A percentile compares a stretch with the other conserved stretches of the same genome.
Conservation (phyloP, 2,113 vertebrate genomes). For the Psilopogon haemacephalus region DNA sequence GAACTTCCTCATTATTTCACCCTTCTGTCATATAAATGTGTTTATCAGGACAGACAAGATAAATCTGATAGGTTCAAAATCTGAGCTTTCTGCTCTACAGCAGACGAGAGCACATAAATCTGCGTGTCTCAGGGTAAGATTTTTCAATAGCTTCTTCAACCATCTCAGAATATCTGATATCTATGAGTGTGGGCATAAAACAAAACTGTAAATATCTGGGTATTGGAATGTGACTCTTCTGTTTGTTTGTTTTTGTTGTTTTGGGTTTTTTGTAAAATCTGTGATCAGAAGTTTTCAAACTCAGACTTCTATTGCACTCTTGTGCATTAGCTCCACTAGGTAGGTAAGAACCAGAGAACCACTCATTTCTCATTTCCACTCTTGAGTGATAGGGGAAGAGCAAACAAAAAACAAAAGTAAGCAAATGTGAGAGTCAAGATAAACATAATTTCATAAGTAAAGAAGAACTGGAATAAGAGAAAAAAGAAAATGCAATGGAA, state of each 20-base stretch:
- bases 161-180: background rate
- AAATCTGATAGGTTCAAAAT: background rate
- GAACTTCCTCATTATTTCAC: background rate
- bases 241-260: background rate
- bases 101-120: background rate
- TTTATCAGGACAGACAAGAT: background rate
- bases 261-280: background rate
- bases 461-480: background rate
- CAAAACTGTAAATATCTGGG: background rate
- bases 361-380: accelerated
- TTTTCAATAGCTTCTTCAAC: background rate
- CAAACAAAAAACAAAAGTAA: background rate
- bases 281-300: background rate
- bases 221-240: background rate
- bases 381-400: background rate
- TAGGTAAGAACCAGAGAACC: background rate
- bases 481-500: background rate
- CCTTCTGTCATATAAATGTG: background rate
- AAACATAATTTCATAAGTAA: background rate
- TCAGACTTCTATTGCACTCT: background rate
- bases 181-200: background rate
- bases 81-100: background rate
- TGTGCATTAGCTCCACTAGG: background rate
- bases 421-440: background rate
- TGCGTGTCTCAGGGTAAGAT: background rate